phyloP scores from a whole-genome alignment of 2,113 vertebrate genomes.

The Oryzias curvinotus region DNA sequence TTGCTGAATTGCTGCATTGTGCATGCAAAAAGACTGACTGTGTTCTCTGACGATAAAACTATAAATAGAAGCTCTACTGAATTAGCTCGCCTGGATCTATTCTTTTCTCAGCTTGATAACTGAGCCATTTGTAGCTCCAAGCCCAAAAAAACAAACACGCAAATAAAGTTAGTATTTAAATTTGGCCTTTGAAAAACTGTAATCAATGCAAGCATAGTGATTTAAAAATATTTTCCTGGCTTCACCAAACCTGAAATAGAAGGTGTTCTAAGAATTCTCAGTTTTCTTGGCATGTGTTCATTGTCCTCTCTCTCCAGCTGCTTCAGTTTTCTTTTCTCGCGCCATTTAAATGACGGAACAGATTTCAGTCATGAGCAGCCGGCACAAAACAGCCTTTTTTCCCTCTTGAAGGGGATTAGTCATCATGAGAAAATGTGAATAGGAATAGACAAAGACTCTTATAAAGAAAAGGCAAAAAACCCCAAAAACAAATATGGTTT shows the following conservation, averaged over 20 bases:
- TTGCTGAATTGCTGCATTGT: not conserved
- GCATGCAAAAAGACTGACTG: conserved; percentile 17
- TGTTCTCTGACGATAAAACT: conserved; percentile 37
- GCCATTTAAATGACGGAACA: conserved; percentile 18
- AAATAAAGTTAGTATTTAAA: conserved; percentile 7
- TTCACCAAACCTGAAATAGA: not conserved
- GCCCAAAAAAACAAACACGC: conserved; percentile 12
- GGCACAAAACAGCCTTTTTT: conserved; percentile 26
- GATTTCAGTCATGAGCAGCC: conserved; percentile 19
- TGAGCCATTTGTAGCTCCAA: conserved; percentile 32
- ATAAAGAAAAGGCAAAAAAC: too few species aligned
- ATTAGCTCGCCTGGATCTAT: conserved; percentile 43
- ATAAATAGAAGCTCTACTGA: conserved; percentile 55
- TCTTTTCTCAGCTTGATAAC: conserved; percentile 48
- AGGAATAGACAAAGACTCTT: not conserved
- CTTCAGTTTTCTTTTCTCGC: conserved; percentile 27
- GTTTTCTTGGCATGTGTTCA: conserved; percentile 2
- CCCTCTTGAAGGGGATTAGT: conserved; percentile 22
- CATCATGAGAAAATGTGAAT: conserved; percentile 11
- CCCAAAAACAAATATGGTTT: too few species aligned
- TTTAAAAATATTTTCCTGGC: not conserved
- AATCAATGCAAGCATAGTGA: not conserved
- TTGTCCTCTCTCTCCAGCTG: conserved; percentile 4
- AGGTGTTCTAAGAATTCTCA: not conserved
- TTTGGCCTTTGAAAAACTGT: not conserved